phyloP scores from a whole-genome alignment of 2,797 vertebrate genomes.

The Chelon labrosus region DNA sequence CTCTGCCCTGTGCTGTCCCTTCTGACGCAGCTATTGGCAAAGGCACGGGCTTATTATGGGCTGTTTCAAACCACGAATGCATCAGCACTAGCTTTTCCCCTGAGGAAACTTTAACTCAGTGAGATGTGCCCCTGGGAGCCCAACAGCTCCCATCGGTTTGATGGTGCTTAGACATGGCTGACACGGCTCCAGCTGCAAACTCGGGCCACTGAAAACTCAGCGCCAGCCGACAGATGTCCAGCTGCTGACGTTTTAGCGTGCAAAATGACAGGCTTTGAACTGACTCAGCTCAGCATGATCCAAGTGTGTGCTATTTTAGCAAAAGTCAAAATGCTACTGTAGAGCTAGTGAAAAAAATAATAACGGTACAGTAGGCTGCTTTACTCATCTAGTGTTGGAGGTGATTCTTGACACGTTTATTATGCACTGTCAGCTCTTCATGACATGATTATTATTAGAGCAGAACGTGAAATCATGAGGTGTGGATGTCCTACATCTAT shows the following conservation, averaged over 20 bases:
- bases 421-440: not conserved
- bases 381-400: not conserved
- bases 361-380: not conserved
- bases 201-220: slow-evolving; percentile 24
- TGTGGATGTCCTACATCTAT: slow-evolving; percentile 8
- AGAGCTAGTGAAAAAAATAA: not conserved
- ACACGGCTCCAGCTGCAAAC: slow-evolving; percentile 58
- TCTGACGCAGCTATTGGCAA: slow-evolving; percentile 68
- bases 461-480: not conserved
- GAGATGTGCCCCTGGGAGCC: slow-evolving; percentile 63
- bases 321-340: slow-evolving; percentile 27
- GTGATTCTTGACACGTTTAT: not conserved
- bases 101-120: slow-evolving; percentile 66
- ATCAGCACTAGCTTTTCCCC: slow-evolving; percentile 66
- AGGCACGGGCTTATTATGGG: slow-evolving; percentile 74
- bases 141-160: slow-evolving; percentile 56
- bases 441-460: not conserved
- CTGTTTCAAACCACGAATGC: slow-evolving; percentile 66
- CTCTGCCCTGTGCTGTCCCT: slow-evolving; percentile 59
- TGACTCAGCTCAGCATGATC: slow-evolving; percentile 12
- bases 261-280: slow-evolving; percentile 53
- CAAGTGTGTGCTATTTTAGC: slow-evolving; percentile 39
- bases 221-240: slow-evolving; percentile 57
- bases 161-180: slow-evolving; percentile 60
- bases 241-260: slow-evolving; percentile 50